Percentiles rank a stretch among this genome's conserved stretches.
Evolutionary conservation across 2,797 vertebrate genomes (phyloP).

Genomic region (Emydoidea blandingii): DNA sequence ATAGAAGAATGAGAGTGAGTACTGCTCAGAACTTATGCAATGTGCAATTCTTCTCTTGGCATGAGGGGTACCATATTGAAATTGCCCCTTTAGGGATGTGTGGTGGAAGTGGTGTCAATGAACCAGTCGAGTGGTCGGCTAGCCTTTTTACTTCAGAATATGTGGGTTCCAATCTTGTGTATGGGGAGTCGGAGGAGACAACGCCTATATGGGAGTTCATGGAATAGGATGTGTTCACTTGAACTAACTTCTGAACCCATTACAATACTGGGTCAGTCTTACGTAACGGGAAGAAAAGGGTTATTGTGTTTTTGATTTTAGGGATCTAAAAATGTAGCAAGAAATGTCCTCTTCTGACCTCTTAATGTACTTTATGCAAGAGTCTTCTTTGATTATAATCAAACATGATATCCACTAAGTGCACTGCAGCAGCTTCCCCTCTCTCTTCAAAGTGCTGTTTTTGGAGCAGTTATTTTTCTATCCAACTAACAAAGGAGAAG

Average conservation of each 20-base stretch:
- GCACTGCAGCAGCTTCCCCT: neutral
- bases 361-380: neutral
- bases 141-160: neutral
- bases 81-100: neutral
- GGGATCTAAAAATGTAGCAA: neutral
- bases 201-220: neutral
- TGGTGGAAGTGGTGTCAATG: fast-evolving
- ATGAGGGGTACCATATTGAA: neutral
- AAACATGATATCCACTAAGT: neutral
- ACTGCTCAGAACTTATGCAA: neutral
- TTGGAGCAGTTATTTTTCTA: neutral
- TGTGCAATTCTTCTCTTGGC: neutral
- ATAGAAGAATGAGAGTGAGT: neutral
- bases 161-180: neutral
- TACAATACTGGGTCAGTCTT: neutral
- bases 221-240: fast-evolving
- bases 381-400: neutral
- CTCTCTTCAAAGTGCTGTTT: neutral
- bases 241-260: neutral
- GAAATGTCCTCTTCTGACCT: neutral
- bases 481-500: neutral
- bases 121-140: neutral
- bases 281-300: neutral
- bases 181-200: neutral
- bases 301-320: neutral